Percentiles rank a stretch among this genome's conserved stretches.
phyloP scores from a whole-genome alignment of 2,113 vertebrate genomes.

The Siphamia tubifer region DNA sequence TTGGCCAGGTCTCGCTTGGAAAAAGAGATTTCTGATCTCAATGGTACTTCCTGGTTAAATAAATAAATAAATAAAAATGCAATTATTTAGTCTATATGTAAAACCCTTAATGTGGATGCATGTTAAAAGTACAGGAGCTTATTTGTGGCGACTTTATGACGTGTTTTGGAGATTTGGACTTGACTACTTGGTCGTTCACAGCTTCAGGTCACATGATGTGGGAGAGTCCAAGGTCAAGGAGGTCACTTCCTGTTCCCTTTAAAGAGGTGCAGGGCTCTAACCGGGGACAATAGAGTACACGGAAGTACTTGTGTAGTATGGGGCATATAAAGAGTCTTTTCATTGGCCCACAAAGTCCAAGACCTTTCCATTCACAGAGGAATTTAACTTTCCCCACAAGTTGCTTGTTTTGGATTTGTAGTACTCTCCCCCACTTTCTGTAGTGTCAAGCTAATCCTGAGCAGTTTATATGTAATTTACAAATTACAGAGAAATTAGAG shows the following conservation, averaged over 20 bases:
- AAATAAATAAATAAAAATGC: too few relatives aligned
- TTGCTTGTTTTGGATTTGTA: slow-evolving; percentile 17
- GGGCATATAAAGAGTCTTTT: slow-evolving; percentile 61
- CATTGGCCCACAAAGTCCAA: slow-evolving; percentile 13
- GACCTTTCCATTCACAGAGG: slow-evolving; percentile 46
- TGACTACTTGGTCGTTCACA: neutral
- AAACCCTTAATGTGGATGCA: neutral
- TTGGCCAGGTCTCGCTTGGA: too few relatives aligned
- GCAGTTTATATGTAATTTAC: neutral
- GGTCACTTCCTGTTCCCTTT: slow-evolving; percentile 66
- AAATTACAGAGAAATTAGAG: neutral
- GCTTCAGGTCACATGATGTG: slow-evolving; percentile 49
- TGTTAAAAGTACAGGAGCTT: neutral
- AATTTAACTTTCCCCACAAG: slow-evolving; percentile 41
- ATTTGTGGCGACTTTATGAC: slow-evolving; percentile 18
- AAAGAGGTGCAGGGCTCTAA: slow-evolving; percentile 41
- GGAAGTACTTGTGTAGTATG: slow-evolving; percentile 44
- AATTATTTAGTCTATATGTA: too few relatives aligned
- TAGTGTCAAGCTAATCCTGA: neutral
- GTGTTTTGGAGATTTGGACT: neutral
- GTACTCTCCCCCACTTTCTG: neutral
- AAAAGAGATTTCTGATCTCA: too few relatives aligned
- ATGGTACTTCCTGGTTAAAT: too few relatives aligned
- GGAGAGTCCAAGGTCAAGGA: slow-evolving; percentile 49
- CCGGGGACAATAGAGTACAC: slow-evolving; percentile 43